A percentile compares a stretch with the other conserved stretches of the same genome.
These are phyloP conservation scores for Danionella dracula DNA, from an alignment of 2,797 vertebrate species.

Conservation along the genomic window DNA sequence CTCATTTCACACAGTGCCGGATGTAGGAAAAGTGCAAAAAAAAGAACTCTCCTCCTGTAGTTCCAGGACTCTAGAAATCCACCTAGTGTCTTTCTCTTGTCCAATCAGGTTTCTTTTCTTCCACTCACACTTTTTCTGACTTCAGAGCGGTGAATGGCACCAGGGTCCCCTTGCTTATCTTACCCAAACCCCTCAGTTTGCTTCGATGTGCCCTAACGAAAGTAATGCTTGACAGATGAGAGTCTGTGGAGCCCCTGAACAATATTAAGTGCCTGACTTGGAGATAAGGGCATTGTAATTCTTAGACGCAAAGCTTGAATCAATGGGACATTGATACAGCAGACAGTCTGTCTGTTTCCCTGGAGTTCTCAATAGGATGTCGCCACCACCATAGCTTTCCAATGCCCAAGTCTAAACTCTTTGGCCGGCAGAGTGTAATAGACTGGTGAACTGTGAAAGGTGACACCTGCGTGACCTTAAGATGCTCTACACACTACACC, in stretches of 20 bases:
- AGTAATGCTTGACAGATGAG: slow-evolving; percentile 60
- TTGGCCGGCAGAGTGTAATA: background rate
- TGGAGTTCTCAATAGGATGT: slow-evolving; percentile 37
- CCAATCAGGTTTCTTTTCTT: slow-evolving; percentile 49
- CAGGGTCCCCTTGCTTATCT: background rate
- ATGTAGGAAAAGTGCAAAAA: slow-evolving; percentile 80
- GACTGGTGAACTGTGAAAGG: background rate
- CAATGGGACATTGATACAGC: slow-evolving; percentile 65
- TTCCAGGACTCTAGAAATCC: slow-evolving; percentile 69
- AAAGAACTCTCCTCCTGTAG: slow-evolving; percentile 74
- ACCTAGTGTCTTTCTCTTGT: slow-evolving; percentile 53
- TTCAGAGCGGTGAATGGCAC: slow-evolving; percentile 18
- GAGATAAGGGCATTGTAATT: slow-evolving; percentile 49
- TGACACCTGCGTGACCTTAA: background rate
- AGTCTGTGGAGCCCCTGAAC: slow-evolving; percentile 52
- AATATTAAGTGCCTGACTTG: slow-evolving; percentile 67
- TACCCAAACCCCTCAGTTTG: slow-evolving; percentile 48
- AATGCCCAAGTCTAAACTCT: background rate
- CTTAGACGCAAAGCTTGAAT: slow-evolving; percentile 63
- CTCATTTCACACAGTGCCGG: slow-evolving; percentile 73
- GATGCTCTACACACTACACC: background rate
- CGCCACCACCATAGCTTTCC: slow-evolving; percentile 33
- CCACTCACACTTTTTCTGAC: slow-evolving; percentile 30
- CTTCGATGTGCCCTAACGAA: slow-evolving; percentile 60
- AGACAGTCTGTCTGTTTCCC: slow-evolving; percentile 55